phyloP scores from a whole-genome alignment of 2,113 vertebrate species.

The Centropus bengalensis region DNA sequence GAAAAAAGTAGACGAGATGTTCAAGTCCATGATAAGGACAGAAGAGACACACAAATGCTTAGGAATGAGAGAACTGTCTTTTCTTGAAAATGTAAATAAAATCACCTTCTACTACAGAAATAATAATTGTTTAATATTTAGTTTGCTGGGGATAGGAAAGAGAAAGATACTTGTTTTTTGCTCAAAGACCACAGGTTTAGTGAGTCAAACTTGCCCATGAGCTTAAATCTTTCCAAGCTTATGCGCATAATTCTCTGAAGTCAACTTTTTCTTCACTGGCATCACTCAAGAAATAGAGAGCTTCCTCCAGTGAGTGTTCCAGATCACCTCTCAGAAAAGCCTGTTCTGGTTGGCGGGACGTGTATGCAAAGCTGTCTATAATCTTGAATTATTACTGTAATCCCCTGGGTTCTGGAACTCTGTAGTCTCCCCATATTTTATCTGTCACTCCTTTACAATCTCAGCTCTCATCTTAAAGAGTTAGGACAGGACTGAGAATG shows the following conservation, averaged over 20 bases:
- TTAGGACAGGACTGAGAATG: not conserved
- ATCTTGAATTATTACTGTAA: not conserved
- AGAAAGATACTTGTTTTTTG: not conserved
- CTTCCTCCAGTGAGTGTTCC: not conserved
- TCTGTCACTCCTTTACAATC: not conserved
- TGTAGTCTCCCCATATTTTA: not conserved
- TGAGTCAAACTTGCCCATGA: not conserved
- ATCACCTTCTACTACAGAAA: not conserved
- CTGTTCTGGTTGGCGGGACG: not conserved
- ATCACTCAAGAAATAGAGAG: not conserved
- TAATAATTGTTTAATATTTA: not conserved
- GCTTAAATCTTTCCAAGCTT: not conserved
- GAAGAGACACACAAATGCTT: not conserved
- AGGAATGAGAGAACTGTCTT: not conserved
- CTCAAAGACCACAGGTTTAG: not conserved
- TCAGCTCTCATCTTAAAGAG: not conserved
- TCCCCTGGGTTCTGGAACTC: not conserved
- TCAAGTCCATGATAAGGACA: not conserved
- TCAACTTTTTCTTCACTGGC: not conserved
- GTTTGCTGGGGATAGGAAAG: not conserved
- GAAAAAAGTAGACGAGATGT: not conserved
- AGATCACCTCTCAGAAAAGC: not conserved
- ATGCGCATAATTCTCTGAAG: not conserved
- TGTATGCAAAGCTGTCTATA: not conserved
- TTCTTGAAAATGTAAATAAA: not conserved